These are phyloP conservation scores for Nomada flava DNA, from an alignment of 2,888 invertebrate species.

Conservation along the genomic window DNA sequence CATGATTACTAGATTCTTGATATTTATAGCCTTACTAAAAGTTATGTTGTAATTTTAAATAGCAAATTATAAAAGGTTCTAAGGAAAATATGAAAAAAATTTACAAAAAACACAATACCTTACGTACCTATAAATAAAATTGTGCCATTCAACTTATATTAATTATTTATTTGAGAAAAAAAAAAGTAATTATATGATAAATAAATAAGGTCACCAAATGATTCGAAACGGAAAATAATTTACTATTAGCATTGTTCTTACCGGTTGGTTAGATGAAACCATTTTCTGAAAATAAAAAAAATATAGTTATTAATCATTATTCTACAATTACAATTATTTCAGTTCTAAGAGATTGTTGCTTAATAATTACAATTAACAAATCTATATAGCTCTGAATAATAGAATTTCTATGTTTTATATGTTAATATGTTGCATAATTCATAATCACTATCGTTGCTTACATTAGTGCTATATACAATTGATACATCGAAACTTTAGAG, in stretches of 20 bases:
- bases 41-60: constrained; percentile 6
- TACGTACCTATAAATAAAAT: constrained; percentile 51
- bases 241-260: constrained; percentile 73
- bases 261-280: constrained; percentile 83
- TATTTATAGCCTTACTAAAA: constrained; percentile 13
- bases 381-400: neutral
- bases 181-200: constrained; percentile 28
- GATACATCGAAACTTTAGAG: no score
- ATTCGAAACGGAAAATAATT: constrained; percentile 35
- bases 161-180: constrained; percentile 28
- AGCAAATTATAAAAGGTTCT: constrained; percentile 6
- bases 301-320: constrained; percentile 51
- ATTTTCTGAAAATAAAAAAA: constrained; percentile 80
- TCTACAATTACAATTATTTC: constrained; percentile 6
- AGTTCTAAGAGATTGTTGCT: constrained; percentile 6
- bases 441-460: no score
- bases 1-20: constrained; percentile 14
- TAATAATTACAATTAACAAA: neutral
- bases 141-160: constrained; percentile 25
- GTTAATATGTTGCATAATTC: no score
- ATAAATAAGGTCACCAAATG: constrained; percentile 42
- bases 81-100: constrained; percentile 34
- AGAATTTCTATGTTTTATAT: neutral
- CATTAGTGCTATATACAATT: no score
- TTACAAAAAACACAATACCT: constrained; percentile 35